These are phyloP conservation scores for Delichon dasypus DNA, from an alignment of 2,797 vertebrate species.

Conservation along the genomic window DNA sequence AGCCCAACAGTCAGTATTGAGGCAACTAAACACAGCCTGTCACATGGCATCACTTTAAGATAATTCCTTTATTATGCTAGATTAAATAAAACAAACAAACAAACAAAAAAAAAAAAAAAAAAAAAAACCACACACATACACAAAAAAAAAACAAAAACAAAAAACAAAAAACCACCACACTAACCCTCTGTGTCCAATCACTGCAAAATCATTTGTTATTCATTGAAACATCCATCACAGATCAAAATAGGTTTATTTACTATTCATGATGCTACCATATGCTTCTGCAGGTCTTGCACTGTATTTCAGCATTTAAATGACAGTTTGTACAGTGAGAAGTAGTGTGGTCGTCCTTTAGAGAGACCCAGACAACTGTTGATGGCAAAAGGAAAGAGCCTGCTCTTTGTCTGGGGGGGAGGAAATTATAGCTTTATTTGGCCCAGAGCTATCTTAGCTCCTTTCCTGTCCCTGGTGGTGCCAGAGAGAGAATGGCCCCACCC, in stretches of 20 bases:
- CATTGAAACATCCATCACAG: conserved; percentile 62
- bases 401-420: too few relatives aligned
- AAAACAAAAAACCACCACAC: neutral
- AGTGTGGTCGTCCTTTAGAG: too few relatives aligned
- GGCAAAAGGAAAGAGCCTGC: too few relatives aligned
- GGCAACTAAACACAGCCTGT: neutral
- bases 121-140: too few relatives aligned
- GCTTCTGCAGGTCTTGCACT: conserved; percentile 48
- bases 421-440: too few relatives aligned
- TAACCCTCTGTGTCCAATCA: conserved; percentile 39
- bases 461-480: too few relatives aligned
- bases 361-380: too few relatives aligned
- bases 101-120: neutral
- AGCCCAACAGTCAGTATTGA: neutral
- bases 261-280: conserved; percentile 60
- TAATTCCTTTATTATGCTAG: neutral
- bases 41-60: neutral
- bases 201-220: conserved; percentile 59
- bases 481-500: too few relatives aligned
- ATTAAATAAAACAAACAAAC: too few relatives aligned
- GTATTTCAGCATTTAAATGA: conserved; percentile 42
- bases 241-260: conserved; percentile 67
- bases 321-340: neutral
- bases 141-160: neutral
- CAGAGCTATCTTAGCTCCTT: too few relatives aligned